phyloP scores from a whole-genome alignment of 2,113 vertebrate genomes.

The Xerus inauris region DNA sequence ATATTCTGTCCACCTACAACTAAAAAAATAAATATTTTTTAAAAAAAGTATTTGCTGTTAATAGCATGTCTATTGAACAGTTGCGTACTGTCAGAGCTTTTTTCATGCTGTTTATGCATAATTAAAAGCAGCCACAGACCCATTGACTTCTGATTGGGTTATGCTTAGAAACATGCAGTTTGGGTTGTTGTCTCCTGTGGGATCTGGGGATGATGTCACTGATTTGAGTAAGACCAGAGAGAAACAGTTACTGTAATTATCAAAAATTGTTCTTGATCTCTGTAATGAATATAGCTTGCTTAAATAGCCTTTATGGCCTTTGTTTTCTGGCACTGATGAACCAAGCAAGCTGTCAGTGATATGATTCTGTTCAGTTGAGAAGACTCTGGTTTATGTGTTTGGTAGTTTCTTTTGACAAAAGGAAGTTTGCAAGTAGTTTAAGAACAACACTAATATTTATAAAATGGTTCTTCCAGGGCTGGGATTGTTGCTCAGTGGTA shows the following conservation, averaged over 20 bases:
- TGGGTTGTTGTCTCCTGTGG: not conserved
- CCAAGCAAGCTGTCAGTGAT: not conserved
- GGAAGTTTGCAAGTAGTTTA: not conserved
- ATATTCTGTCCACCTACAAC: too few relatives aligned
- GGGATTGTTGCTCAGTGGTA: too few relatives aligned
- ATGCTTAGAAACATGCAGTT: slow-evolving; percentile 47
- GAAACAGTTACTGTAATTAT: slow-evolving; percentile 37
- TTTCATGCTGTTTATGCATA: slow-evolving; percentile 21
- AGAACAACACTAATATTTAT: slow-evolving; percentile 52
- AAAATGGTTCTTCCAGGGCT: not conserved
- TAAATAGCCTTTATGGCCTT: slow-evolving; percentile 50
- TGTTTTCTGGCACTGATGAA: slow-evolving; percentile 48
- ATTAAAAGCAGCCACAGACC: slow-evolving; percentile 1
- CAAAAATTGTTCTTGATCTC: slow-evolving; percentile 41
- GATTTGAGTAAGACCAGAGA: slow-evolving; percentile 44
- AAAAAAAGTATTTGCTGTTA: slow-evolving; percentile 47
- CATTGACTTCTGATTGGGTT: not conserved
- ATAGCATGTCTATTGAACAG: not conserved
- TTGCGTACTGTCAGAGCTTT: not conserved
- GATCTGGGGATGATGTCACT: slow-evolving; percentile 44
- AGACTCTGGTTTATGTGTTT: slow-evolving; percentile 21
- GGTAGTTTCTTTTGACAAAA: slow-evolving; percentile 22
- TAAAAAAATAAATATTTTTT: too few relatives aligned
- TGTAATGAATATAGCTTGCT: slow-evolving; percentile 36
- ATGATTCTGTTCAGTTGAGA: not conserved